phyloP scores from a whole-genome alignment of 1,140 invertebrate species.

The Chrysomallon squamiferum region DNA sequence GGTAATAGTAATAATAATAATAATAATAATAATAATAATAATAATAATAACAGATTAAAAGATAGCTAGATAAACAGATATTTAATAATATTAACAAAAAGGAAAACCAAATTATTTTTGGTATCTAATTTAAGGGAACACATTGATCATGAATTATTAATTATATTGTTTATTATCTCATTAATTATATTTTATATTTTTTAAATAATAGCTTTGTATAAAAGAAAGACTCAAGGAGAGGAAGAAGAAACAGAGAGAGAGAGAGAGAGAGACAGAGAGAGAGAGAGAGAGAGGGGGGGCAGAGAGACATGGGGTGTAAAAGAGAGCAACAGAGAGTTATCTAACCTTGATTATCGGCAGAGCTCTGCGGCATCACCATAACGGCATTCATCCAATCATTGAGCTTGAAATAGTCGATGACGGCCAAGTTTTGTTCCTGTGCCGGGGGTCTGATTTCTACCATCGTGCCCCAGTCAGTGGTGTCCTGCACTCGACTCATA shows the following conservation, averaged over 20 bases:
- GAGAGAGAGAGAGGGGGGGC: no score
- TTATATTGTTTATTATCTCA: no score
- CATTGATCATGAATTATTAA: no score
- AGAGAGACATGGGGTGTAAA: background rate
- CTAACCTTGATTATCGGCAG: conserved; percentile 49
- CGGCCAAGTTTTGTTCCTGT: conserved; percentile 42
- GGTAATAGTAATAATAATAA: background rate
- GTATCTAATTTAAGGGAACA: no score
- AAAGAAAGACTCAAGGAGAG: no score
- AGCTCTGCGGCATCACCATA: conserved; percentile 48
- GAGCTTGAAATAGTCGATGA: conserved; percentile 47
- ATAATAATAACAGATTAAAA: no score
- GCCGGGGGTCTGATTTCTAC: conserved; percentile 48
- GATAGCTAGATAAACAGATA: no score
- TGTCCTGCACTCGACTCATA: conserved; percentile 39
- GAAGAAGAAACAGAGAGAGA: background rate
- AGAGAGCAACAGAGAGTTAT: background rate
- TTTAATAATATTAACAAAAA: no score
- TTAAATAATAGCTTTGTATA: no score
- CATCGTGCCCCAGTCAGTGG: conserved; percentile 39
- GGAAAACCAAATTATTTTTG: no score
- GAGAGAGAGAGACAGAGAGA: background rate
- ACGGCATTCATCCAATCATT: conserved; percentile 41
- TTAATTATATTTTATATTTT: no score
- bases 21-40: no score